Conservation (phyloP, 1,140 invertebrate genomes). For the Platyura marginata region DNA sequence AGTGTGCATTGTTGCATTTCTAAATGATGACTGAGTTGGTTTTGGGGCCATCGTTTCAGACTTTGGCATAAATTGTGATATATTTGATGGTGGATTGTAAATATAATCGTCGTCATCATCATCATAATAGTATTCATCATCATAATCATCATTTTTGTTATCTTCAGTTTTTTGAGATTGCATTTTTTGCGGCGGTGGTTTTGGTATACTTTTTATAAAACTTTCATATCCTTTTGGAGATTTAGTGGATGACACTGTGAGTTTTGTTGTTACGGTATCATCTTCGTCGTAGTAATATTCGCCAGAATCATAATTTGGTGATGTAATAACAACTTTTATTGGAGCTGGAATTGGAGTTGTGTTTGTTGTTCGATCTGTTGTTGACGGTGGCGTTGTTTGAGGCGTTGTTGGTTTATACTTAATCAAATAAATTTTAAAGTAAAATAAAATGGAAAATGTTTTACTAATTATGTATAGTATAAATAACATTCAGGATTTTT, state of each 20-base stretch:
- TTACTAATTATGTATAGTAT: no score
- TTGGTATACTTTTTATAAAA: constrained; percentile 14
- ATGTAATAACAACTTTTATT: no score
- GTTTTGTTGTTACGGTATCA: background rate
- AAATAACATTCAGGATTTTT: no score
- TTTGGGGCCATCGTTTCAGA: constrained; percentile 28
- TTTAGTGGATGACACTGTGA: no score
- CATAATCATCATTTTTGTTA: constrained; percentile 19
- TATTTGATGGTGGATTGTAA: constrained; percentile 25
- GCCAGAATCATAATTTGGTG: background rate
- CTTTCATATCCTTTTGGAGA: constrained; percentile 15
- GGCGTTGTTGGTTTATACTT: background rate
- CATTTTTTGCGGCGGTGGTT: constrained; percentile 6
- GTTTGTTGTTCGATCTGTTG: background rate
- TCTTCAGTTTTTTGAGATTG: constrained; percentile 6
- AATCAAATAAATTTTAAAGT: no score
- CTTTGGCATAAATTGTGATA: constrained; percentile 38
- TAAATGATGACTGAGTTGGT: constrained; percentile 3
- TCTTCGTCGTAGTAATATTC: constrained; percentile 1
- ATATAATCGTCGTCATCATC: constrained; percentile 31
- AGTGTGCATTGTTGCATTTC: background rate
- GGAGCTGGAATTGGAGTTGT: no score
- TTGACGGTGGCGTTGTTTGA: background rate
- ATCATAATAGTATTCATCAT: constrained; percentile 32
- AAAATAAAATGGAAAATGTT: no score